Base-by-base conservation (phyloP, 2,797 vertebrate genomes). In the Acanthopagrus latus region DNA sequence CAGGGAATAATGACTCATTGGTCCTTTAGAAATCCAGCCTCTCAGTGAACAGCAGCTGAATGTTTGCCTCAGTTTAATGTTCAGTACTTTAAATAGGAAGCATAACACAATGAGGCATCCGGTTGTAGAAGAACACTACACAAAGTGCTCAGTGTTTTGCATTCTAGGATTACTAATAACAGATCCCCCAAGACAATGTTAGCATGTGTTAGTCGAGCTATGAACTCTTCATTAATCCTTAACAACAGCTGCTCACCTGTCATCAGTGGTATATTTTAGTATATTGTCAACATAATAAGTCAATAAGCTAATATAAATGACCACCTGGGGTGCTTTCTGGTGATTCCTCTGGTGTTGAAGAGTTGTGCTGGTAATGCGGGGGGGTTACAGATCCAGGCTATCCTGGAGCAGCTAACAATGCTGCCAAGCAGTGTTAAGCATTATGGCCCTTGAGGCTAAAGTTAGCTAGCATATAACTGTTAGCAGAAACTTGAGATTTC, bases 1-100 rank as follows among this genome's bases (percentile, higher is more conserved):
- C 21, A 33, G 70, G 72, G 82, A 89, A 71, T 79, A 86, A 74
- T 83, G 62, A 74, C 64, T 88, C 84, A 66, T 63, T 82, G 73
- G 56, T 75, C 62, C 71, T 59, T 76, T 71, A 76, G 50, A 83
- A 83, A 74, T 5, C 27, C 50, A 77, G 57, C 25, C 47, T 58
- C 44, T 75, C 58, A 27, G 21, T 74, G n/a, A 78, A 71, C 2
- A 84, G 44, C 64, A 69, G 70, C 27, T 20, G n/a, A 63, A 68
- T 55, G 23, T 58, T 25, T 11, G 27, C 16, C 14, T 54, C 52
- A 38, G 44, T 58, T 14, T 47, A 64, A 58, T 12, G 41, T 58
- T 51, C 29, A 74, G 57, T 14, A 21, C 12, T 51, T 25, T 29
- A 58, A 9, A 46, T n/a, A 23, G 21, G 20, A 83, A 23, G 17